phyloP scores from a whole-genome alignment of 2,113 vertebrate species.

The Indicator maculatus region DNA sequence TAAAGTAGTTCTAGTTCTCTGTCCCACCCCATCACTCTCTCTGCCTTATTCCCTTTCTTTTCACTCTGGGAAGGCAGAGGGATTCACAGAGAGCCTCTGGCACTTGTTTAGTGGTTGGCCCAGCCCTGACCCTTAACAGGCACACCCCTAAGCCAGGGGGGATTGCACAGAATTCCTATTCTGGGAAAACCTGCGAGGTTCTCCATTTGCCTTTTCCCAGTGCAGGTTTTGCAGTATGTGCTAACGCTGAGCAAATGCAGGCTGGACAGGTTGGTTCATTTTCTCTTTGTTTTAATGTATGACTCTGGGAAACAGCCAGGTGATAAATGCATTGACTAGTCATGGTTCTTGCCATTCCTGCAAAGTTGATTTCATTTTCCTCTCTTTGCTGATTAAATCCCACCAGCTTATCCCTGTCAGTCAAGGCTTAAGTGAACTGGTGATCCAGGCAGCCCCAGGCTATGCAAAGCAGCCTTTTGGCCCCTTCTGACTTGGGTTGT shows the following conservation, averaged over 20 bases:
- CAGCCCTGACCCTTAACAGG: no score
- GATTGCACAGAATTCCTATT: neutral
- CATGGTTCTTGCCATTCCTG: slow-evolving; percentile 49
- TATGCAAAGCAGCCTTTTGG: slow-evolving; percentile 64
- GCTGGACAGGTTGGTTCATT: slow-evolving; percentile 63
- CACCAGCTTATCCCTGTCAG: slow-evolving; percentile 53
- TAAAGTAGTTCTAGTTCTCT: no score
- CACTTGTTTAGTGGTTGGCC: no score
- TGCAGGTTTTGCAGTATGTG: slow-evolving; percentile 48
- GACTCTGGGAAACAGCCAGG: slow-evolving; percentile 48
- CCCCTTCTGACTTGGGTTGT: neutral
- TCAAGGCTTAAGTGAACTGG: slow-evolving; percentile 59
- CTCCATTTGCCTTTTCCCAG: slow-evolving; percentile 33
- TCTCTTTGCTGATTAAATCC: slow-evolving; percentile 66
- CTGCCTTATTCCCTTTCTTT: no score
- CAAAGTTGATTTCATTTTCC: slow-evolving; percentile 62
- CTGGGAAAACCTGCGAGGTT: neutral
- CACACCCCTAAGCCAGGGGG: neutral
- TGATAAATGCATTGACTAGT: slow-evolving; percentile 70
- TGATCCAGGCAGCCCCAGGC: slow-evolving; percentile 65
- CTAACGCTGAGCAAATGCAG: slow-evolving; percentile 48
- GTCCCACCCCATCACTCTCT: no score
- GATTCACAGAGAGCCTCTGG: no score
- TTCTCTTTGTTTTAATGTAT: slow-evolving; percentile 63
- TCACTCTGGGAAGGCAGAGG: no score